These are phyloP conservation scores for Dinomys branickii DNA, from an alignment of 2,113 vertebrate species.

Conservation along the genomic window DNA sequence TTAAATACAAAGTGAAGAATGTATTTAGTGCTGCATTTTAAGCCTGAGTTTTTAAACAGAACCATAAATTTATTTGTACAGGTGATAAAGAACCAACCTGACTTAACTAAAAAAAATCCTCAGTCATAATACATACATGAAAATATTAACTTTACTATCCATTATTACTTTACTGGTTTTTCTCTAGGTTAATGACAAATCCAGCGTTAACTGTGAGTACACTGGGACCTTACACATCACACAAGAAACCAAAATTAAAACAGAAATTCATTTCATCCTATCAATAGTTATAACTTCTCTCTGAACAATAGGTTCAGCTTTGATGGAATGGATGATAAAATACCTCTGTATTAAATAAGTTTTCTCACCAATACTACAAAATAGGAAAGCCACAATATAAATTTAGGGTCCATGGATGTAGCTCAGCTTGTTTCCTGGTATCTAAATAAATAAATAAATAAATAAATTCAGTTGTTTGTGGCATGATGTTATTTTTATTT, in stretches of 20 bases:
- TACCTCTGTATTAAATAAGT: not conserved
- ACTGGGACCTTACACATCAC: not conserved
- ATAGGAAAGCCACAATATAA: not conserved
- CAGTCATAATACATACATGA: not conserved
- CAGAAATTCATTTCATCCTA: not conserved
- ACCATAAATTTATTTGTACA: not conserved
- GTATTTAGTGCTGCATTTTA: not conserved
- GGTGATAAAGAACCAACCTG: not conserved
- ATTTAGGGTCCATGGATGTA: too few species aligned
- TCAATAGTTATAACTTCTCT: not conserved
- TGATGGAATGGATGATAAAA: not conserved
- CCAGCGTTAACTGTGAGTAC: not conserved
- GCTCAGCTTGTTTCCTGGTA: too few species aligned
- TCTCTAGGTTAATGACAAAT: not conserved
- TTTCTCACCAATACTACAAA: not conserved
- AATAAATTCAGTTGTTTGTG: constrained; percentile 1
- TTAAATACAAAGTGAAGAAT: not conserved
- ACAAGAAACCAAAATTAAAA: not conserved
- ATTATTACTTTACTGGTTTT: not conserved
- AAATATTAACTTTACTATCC: not conserved
- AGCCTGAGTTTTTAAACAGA: not conserved
- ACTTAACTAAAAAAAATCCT: not conserved
- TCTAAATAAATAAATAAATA: not conserved
- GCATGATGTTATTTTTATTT: not conserved
- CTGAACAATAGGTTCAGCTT: not conserved